These are phyloP conservation scores for Oncorhynchus kisutch DNA, from an alignment of 2,113 vertebrate genomes.

Conservation along the genomic window DNA sequence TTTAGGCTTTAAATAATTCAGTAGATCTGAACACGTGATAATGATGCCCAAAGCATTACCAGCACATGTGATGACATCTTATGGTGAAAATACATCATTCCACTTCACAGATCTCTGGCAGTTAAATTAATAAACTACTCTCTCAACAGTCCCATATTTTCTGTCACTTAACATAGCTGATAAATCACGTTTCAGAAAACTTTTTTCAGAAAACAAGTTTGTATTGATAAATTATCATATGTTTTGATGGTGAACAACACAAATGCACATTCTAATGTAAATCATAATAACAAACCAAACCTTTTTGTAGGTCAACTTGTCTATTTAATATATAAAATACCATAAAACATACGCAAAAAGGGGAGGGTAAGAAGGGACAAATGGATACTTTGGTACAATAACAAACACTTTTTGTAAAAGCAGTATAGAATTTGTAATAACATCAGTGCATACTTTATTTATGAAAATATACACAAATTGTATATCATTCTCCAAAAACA, in stretches of 20 bases:
- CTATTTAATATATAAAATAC: constrained; percentile 89
- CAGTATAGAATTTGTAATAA: constrained; percentile 90
- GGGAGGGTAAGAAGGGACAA: constrained; percentile 85
- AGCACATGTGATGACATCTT: constrained; percentile 20
- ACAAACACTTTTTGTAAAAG: constrained; percentile 95
- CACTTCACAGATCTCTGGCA: neutral
- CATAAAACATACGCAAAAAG: constrained; percentile 85
- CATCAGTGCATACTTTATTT: constrained; percentile 95
- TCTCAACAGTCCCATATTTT: no score
- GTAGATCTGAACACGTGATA: neutral
- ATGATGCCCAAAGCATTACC: neutral
- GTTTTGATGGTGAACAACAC: no score
- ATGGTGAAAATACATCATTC: constrained; percentile 1
- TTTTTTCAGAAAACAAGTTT: neutral
- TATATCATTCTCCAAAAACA: constrained; percentile 89
- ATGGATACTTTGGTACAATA: constrained; percentile 89
- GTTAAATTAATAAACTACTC: no score
- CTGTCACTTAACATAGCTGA: neutral
- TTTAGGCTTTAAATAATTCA: neutral
- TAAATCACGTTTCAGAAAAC: neutral
- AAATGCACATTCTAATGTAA: neutral
- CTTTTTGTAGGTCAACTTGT: constrained; percentile 78
- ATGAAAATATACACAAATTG: constrained; percentile 97
- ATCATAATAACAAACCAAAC: constrained; percentile 35
- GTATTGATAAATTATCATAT: no score